These are phyloP conservation scores for Cenopis cana DNA, from an alignment of 2,888 invertebrate genomes.

Conservation along the genomic window DNA sequence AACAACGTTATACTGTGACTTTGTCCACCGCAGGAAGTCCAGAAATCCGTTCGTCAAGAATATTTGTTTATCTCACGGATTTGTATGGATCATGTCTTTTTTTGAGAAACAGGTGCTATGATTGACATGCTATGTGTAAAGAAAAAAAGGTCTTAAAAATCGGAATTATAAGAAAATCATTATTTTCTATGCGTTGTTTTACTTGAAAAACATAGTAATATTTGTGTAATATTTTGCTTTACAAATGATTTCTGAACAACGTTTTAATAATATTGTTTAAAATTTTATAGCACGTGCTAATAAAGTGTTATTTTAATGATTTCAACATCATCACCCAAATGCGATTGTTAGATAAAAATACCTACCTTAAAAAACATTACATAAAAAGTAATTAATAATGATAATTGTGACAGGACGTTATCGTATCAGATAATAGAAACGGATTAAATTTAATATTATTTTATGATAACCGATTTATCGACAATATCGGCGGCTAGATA, in stretches of 20 bases:
- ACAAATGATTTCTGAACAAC: too few relatives aligned
- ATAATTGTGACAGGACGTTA: conserved; percentile 55
- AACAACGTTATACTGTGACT: conserved; percentile 29
- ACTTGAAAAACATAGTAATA: background rate
- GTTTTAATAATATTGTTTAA: too few relatives aligned
- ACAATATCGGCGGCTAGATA: conserved; percentile 46
- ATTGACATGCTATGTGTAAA: conserved; percentile 17
- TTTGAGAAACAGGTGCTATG: conserved; percentile 34
- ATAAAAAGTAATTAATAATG: conserved; percentile 62
- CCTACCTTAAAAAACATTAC: conserved; percentile 49
- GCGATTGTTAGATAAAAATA: conserved; percentile 31
- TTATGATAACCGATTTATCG: conserved; percentile 44
- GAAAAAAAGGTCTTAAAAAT: background rate
- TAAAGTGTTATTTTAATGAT: conserved; percentile 10
- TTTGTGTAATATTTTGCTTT: background rate
- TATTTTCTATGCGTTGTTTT: background rate
- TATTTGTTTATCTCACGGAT: conserved; percentile 41
- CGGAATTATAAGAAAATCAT: background rate
- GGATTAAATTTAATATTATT: conserved; percentile 54
- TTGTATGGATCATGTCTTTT: conserved; percentile 14
- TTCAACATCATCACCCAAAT: conserved; percentile 15
- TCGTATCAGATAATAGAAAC: conserved; percentile 49
- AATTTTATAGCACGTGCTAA: conserved; percentile 12
- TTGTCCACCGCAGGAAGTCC: conserved; percentile 37
- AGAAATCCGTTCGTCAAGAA: conserved; percentile 14